A percentile compares a stretch with the other conserved stretches of the same genome.
phyloP scores from a whole-genome alignment of 2,888 invertebrate genomes.

The Scotopteryx bipunctaria region DNA sequence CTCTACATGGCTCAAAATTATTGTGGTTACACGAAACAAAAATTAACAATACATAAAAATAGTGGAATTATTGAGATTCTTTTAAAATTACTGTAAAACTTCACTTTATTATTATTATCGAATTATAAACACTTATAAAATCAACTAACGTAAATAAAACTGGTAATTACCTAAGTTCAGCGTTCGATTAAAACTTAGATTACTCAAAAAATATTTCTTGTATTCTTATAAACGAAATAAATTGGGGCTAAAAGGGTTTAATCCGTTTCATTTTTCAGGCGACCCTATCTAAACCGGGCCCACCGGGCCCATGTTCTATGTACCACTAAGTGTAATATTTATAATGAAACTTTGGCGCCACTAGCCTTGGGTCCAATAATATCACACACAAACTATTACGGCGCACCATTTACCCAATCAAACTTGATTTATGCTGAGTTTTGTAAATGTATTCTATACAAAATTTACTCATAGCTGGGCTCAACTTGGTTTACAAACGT shows the following conservation, averaged over 20 bases:
- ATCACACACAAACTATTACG: no score
- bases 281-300: constrained; percentile 1
- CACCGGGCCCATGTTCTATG: no score
- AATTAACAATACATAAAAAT: constrained; percentile 53
- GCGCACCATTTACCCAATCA: no score
- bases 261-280: neutral
- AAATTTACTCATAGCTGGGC: no score
- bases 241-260: neutral
- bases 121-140: constrained; percentile 31
- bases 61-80: constrained; percentile 62
- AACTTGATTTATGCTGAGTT: no score
- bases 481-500: no score
- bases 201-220: constrained; percentile 12
- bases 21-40: constrained; percentile 56
- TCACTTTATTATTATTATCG: constrained; percentile 35
- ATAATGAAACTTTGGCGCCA: no score
- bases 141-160: constrained; percentile 26
- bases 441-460: no score
- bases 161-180: constrained; percentile 19
- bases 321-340: no score
- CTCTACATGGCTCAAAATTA: constrained; percentile 50
- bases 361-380: no score
- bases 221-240: constrained; percentile 5
- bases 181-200: constrained; percentile 7
- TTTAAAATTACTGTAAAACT: constrained; percentile 43